phyloP scores from a whole-genome alignment of 2,888 invertebrate genomes.

The Drosophila recens region DNA sequence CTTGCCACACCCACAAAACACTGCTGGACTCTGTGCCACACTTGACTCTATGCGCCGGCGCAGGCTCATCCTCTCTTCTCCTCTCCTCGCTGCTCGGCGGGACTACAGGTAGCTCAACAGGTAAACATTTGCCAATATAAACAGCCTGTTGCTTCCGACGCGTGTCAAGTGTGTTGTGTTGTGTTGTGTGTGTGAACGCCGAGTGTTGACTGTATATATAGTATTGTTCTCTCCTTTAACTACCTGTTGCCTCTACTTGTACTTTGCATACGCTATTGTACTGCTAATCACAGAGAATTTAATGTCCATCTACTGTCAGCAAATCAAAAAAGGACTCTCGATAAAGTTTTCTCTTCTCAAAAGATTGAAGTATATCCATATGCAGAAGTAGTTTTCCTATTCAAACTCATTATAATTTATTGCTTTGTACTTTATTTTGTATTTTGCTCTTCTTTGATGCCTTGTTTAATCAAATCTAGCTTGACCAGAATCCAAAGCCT shows the following conservation, averaged over 20 bases:
- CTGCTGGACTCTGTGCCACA: conserved; percentile 31
- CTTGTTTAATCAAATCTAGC: too few relatives aligned
- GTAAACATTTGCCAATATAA: conserved; percentile 75
- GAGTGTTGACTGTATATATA: conserved; percentile 13
- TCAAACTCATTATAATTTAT: neutral
- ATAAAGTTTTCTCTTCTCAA: too few relatives aligned
- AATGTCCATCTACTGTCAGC: too few relatives aligned
- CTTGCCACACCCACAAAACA: conserved; percentile 39
- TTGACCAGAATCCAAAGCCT: too few relatives aligned
- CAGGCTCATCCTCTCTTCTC: conserved; percentile 43
- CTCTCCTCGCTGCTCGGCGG: conserved; percentile 29
- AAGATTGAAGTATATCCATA: too few relatives aligned
- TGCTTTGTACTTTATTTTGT: too few relatives aligned
- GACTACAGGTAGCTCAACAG: conserved; percentile 73
- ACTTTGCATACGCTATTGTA: too few relatives aligned
- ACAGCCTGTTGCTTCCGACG: conserved; percentile 47
- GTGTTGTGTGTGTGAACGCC: conserved; percentile 9
- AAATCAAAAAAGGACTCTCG: too few relatives aligned
- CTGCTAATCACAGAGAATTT: too few relatives aligned
- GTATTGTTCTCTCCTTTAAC: conserved; percentile 1
- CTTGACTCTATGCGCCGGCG: conserved; percentile 83
- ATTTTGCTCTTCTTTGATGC: too few relatives aligned
- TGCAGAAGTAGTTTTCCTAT: too few relatives aligned
- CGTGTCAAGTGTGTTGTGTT: conserved; percentile 59
- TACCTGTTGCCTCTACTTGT: conserved; percentile 38